phyloP scores from a whole-genome alignment of 2,888 invertebrate genomes.

The Drosophila infuscata region DNA sequence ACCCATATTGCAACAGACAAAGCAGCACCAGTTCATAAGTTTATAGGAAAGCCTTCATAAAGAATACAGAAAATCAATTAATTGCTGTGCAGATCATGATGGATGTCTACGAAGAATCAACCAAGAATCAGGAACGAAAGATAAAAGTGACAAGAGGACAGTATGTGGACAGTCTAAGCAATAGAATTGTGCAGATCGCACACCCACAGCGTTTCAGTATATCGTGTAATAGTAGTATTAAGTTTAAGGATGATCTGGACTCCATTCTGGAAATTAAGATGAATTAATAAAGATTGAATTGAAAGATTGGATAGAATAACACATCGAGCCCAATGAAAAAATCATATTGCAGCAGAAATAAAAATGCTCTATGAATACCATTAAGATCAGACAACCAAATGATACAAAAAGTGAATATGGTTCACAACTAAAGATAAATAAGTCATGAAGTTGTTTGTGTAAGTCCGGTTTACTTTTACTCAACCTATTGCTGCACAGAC shows the following conservation, averaged over 20 bases:
- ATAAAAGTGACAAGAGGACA: neutral
- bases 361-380: neutral
- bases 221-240: conserved; percentile 30
- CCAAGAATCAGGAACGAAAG: conserved; percentile 8
- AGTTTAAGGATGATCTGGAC: conserved; percentile 27
- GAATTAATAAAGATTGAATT: conserved; percentile 26
- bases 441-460: conserved; percentile 23
- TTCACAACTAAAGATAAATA: conserved; percentile 16
- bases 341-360: neutral
- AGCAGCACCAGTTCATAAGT: conserved; percentile 29
- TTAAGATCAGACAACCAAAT: conserved; percentile 2
- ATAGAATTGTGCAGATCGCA: conserved; percentile 18
- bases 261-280: conserved; percentile 9
- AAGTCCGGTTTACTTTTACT: conserved; percentile 85
- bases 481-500: conserved; percentile 60
- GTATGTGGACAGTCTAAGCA: neutral
- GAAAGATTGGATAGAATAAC: conserved; percentile 21
- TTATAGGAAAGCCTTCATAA: conserved; percentile 24
- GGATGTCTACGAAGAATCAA: conserved; percentile 38
- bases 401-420: neutral
- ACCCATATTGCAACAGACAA: conserved; percentile 45
- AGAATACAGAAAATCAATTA: conserved; percentile 12
- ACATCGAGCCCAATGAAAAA: conserved; percentile 1
- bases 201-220: conserved; percentile 35
- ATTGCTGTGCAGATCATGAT: conserved; percentile 19